Conservation (phyloP, 2,797 vertebrate genomes). For the Amazona ochrocephala region DNA sequence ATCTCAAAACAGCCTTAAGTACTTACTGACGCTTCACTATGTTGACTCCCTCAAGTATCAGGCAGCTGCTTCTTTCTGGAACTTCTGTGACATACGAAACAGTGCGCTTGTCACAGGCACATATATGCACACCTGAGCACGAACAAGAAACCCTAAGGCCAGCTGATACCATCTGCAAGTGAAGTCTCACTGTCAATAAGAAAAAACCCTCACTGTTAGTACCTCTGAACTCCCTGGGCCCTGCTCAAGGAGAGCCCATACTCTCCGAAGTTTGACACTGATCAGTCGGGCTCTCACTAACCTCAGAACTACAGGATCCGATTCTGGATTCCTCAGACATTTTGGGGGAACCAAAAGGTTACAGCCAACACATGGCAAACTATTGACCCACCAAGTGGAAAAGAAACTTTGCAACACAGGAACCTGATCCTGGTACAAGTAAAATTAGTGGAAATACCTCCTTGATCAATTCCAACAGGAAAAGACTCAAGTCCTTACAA, state of each 20-base stretch:
- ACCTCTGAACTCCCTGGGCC: neutral
- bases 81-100: neutral
- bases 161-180: neutral
- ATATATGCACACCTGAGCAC: neutral
- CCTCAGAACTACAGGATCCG: neutral
- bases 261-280: neutral
- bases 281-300: neutral
- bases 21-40: neutral
- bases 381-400: neutral
- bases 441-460: neutral
- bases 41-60: neutral
- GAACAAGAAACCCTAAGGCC: neutral
- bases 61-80: neutral
- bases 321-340: neutral
- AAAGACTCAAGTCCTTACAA: neutral
- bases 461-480: neutral
- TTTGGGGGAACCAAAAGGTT: neutral
- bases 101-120: neutral
- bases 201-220: neutral
- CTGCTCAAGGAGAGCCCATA: neutral
- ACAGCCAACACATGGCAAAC: neutral
- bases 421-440: neutral
- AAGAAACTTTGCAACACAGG: neutral
- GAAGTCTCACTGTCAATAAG: neutral
- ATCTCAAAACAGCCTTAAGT: neutral